Conservation (phyloP, 35 echinoderm and acorn worm species). For the Lytechinus pictus region DNA sequence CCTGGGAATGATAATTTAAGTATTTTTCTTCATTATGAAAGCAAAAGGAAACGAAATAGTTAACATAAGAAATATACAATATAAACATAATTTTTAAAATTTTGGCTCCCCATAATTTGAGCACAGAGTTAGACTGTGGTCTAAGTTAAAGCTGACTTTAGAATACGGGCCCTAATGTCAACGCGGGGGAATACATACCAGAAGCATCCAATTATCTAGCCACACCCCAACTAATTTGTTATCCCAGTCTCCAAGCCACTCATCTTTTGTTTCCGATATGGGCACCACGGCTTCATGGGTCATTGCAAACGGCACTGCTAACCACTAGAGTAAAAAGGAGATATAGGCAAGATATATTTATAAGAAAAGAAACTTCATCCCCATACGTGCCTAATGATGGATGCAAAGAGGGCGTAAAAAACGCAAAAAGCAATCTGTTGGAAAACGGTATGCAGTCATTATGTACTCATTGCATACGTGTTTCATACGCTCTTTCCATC, state of each 20-base stretch:
- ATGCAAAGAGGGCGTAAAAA: too few relatives aligned
- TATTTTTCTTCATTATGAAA: too few relatives aligned
- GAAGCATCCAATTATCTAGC: slow-evolving; percentile 76
- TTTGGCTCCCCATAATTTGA: too few relatives aligned
- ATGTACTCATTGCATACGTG: slow-evolving; percentile 37
- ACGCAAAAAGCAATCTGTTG: not conserved
- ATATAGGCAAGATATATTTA: not conserved
- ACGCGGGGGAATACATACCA: slow-evolving; percentile 56
- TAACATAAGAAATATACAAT: too few relatives aligned
- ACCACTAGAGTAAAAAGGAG: slow-evolving; percentile 67
- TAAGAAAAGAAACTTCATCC: too few relatives aligned
- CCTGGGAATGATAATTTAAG: too few relatives aligned
- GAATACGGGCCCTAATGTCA: too few relatives aligned
- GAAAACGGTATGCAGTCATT: slow-evolving; percentile 35
- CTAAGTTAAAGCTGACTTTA: too few relatives aligned
- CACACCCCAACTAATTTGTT: slow-evolving; percentile 65
- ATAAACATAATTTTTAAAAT: too few relatives aligned
- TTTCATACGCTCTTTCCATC: slow-evolving; percentile 40
- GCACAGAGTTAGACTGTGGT: too few relatives aligned
- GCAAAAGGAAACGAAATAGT: too few relatives aligned
- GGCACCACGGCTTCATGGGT: slow-evolving; percentile 68
- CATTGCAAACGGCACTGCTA: slow-evolving; percentile 82
- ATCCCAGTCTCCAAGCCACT: slow-evolving; percentile 79
- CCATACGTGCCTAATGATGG: too few relatives aligned
- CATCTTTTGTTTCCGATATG: not conserved